Percentiles rank a stretch among this genome's conserved stretches.
phyloP scores from a whole-genome alignment of 1,140 invertebrate species.

The Aricia agestis region DNA sequence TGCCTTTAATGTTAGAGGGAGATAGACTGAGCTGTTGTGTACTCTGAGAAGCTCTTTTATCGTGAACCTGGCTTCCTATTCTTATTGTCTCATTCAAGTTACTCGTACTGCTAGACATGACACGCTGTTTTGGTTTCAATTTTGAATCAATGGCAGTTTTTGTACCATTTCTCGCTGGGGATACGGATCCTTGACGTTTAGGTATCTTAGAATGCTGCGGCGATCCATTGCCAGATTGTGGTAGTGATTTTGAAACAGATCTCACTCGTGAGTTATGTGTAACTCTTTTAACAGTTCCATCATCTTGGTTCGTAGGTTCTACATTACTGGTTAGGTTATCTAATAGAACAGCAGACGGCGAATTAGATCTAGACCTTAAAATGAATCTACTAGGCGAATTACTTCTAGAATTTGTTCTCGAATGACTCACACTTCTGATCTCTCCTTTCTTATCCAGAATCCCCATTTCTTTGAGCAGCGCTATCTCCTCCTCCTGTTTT shows the following conservation, averaged over 20 bases:
- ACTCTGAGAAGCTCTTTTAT: conserved; percentile 62
- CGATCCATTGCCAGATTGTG: conserved; percentile 66
- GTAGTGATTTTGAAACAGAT: conserved; percentile 61
- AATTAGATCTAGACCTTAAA: conserved; percentile 65
- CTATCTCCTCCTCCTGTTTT: conserved; percentile 66
- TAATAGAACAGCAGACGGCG: conserved; percentile 59
- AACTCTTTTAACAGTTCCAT: conserved; percentile 45
- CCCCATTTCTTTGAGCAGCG: conserved; percentile 69
- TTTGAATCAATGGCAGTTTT: conserved; percentile 49
- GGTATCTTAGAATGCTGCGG: conserved; percentile 72
- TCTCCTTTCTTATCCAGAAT: conserved; percentile 52
- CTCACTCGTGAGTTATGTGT: conserved; percentile 52
- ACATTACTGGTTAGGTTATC: conserved; percentile 39
- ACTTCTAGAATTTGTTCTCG: conserved; percentile 54
- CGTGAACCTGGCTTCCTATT: conserved; percentile 55
- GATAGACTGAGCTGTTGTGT: conserved; percentile 57
- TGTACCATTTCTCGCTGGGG: conserved; percentile 50
- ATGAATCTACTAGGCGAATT: conserved; percentile 61
- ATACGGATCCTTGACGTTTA: conserved; percentile 67
- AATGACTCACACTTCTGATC: conserved; percentile 43
- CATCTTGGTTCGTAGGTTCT: conserved; percentile 43
- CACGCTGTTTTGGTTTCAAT: conserved; percentile 59
- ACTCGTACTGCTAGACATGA: conserved; percentile 72
- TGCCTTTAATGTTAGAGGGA: conserved; percentile 59
- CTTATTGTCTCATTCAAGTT: conserved; percentile 70